Evolutionary conservation across 2,888 invertebrate species (phyloP).

Genomic region (Steinernema carpocapsae): DNA sequence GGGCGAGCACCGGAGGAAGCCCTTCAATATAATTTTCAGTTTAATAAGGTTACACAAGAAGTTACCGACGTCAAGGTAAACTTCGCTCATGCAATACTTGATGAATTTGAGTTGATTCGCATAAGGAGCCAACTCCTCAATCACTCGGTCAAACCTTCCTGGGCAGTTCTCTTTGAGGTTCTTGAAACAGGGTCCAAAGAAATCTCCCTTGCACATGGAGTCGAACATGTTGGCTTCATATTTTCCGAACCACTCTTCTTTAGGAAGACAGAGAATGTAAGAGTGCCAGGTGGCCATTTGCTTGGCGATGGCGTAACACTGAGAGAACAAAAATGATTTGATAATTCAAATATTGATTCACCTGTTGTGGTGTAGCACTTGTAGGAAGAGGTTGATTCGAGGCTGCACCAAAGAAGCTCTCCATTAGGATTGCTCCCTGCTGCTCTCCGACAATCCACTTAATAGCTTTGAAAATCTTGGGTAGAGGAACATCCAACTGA

Average conservation of each 20-base stretch:
- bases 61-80: not conserved
- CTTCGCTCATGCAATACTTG: not conserved
- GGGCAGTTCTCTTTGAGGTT: not conserved
- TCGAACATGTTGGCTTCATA: not conserved
- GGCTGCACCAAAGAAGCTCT: not conserved
- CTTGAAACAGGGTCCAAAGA: not conserved
- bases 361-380: not conserved
- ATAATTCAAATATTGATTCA: not conserved
- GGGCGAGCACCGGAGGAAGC: not conserved
- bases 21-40: not conserved
- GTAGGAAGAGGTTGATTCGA: not conserved
- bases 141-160: not conserved
- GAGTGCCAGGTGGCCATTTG: not conserved
- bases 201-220: not conserved
- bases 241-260: not conserved
- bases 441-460: not conserved
- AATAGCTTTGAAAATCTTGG: conserved; percentile 6
- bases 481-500: conserved; percentile 7
- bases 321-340: not conserved
- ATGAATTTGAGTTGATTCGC: not conserved
- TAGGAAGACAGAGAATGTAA: not conserved
- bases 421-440: conserved; percentile 5
- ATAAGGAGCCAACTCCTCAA: not conserved
- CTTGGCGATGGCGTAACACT: not conserved
- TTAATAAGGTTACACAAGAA: no score